Percentiles rank a stretch among this genome's conserved stretches.
These are phyloP conservation scores for Drymodes brunneopygia DNA, from an alignment of 2,113 vertebrate genomes.

Conservation along the genomic window DNA sequence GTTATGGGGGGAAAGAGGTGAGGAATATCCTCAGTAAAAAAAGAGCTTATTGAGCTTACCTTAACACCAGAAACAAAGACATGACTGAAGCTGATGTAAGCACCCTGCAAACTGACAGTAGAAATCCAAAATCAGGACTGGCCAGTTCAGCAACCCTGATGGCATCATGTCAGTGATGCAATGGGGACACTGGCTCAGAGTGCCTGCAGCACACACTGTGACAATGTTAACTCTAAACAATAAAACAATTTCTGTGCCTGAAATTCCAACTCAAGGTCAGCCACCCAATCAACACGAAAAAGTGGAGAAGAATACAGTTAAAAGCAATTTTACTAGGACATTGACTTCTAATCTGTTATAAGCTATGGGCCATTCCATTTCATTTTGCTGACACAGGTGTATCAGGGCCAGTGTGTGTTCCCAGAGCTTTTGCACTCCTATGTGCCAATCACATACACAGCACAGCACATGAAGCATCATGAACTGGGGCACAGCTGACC, in stretches of 20 bases:
- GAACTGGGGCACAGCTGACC: not conserved
- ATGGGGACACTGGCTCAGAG: not conserved
- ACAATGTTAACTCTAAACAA: not conserved
- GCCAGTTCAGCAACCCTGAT: not conserved
- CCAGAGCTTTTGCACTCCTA: not conserved
- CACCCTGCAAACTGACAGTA: not conserved
- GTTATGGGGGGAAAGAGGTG: not conserved
- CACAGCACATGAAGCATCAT: not conserved
- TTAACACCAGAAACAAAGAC: not conserved
- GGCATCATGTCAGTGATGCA: not conserved
- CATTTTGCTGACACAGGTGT: not conserved
- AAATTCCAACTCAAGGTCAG: not conserved
- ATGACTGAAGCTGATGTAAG: not conserved
- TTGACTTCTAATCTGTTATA: not conserved
- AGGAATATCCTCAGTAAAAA: not conserved
- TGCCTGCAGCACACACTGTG: accelerated
- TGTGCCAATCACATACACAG: not conserved
- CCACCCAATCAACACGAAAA: not conserved
- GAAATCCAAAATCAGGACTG: not conserved
- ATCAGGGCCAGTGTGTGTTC: not conserved
- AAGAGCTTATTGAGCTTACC: not conserved
- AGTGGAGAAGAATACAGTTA: not conserved
- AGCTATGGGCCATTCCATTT: not conserved
- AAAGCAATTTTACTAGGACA: not conserved
- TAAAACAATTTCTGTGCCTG: not conserved